These are phyloP conservation scores for Esox niger DNA, from an alignment of 2,113 vertebrate species.

Conservation along the genomic window DNA sequence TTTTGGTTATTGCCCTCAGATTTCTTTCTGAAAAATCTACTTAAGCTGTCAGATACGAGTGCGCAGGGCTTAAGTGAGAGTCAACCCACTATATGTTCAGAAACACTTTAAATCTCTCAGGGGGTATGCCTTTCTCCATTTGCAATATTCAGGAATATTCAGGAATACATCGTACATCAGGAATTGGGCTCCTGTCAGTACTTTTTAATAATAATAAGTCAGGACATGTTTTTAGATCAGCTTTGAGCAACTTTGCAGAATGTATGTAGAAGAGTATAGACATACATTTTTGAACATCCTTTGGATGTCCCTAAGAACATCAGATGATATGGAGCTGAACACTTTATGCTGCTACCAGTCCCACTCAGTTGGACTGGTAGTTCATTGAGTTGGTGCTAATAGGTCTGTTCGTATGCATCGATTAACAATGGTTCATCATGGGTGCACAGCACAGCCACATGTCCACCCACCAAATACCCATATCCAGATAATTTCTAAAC, in stretches of 20 bases:
- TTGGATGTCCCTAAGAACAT: too few relatives aligned
- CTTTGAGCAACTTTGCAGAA: not conserved
- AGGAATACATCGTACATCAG: not conserved
- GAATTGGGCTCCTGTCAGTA: not conserved
- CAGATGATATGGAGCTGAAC: too few relatives aligned
- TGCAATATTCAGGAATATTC: too few relatives aligned
- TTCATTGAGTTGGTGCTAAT: not conserved
- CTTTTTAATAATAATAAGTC: not conserved
- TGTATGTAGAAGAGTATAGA: too few relatives aligned
- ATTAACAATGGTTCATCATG: not conserved
- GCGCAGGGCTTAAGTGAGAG: conserved; percentile 34
- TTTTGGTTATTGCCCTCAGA: conserved; percentile 37
- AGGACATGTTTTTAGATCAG: not conserved
- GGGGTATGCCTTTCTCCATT: not conserved
- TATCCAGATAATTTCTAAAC: conserved; percentile 68
- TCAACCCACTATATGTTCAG: conserved; percentile 21
- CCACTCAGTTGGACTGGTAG: too few relatives aligned
- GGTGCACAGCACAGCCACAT: not conserved
- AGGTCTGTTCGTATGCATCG: not conserved
- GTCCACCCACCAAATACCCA: too few relatives aligned
- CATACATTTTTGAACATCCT: too few relatives aligned
- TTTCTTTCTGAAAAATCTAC: conserved; percentile 43
- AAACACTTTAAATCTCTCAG: conserved; percentile 18
- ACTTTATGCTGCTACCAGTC: too few relatives aligned
- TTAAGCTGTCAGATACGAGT: conserved; percentile 43